These are phyloP conservation scores for Drosophila demipolita DNA, from an alignment of 2,888 invertebrate genomes.

Conservation along the genomic window DNA sequence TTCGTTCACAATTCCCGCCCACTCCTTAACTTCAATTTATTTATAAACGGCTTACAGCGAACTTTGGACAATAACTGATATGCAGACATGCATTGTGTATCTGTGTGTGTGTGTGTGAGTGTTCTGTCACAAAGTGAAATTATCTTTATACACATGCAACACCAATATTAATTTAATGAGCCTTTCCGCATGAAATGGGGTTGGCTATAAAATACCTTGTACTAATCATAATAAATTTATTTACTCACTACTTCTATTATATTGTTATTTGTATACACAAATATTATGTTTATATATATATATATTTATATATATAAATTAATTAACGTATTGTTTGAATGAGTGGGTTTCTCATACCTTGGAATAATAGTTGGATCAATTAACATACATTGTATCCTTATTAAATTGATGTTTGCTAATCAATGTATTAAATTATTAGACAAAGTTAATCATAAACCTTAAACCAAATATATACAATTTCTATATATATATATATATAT, in stretches of 20 bases:
- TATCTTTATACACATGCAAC: conserved; percentile 75
- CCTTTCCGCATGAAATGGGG: neutral
- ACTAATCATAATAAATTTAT: neutral
- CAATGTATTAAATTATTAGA: neutral
- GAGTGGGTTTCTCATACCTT: neutral
- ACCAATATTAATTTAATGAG: conserved; percentile 40
- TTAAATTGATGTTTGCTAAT: neutral
- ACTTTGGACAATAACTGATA: conserved; percentile 58
- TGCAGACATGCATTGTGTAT: conserved; percentile 43
- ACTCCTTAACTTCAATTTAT: conserved; percentile 49
- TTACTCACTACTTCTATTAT: neutral
- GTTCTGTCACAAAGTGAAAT: conserved; percentile 65
- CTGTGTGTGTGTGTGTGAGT: conserved; percentile 8
- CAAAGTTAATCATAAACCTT: neutral
- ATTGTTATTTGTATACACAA: neutral
- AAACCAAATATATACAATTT: too few species aligned
- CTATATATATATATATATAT: too few species aligned
- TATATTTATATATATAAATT: neutral
- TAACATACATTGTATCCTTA: neutral
- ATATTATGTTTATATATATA: neutral
- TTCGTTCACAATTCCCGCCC: conserved; percentile 26
- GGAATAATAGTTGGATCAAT: neutral
- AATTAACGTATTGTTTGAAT: neutral
- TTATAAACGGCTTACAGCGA: conserved; percentile 45
- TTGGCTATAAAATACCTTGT: conserved; percentile 12